Conservation (phyloP, 2,113 vertebrate genomes). For the Anseranas semipalmata region DNA sequence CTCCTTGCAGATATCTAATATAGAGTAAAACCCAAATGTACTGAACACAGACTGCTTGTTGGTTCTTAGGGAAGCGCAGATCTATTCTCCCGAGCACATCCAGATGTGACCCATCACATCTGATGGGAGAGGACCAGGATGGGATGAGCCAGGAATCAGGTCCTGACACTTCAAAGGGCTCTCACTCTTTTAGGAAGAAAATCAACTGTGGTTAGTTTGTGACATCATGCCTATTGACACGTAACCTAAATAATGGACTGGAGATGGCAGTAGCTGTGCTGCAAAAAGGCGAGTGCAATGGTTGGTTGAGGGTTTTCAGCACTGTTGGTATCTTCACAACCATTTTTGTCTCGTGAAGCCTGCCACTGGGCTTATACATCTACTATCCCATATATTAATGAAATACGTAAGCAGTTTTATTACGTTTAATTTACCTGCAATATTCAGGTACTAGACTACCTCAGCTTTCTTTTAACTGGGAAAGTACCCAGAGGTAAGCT, state of each 20-base stretch:
- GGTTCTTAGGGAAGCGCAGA: not conserved
- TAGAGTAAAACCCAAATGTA: not conserved
- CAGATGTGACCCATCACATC: too few species aligned
- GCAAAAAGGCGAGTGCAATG: not conserved
- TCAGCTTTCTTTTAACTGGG: not conserved
- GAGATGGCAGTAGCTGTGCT: not conserved
- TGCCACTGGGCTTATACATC: not conserved
- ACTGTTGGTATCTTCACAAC: not conserved
- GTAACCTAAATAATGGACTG: not conserved
- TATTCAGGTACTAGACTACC: not conserved
- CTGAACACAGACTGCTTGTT: not conserved
- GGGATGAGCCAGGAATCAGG: too few species aligned
- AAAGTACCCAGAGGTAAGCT: not conserved
- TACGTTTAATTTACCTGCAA: not conserved
- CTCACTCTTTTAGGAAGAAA: not conserved
- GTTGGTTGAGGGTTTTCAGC: not conserved
- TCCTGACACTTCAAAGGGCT: not conserved
- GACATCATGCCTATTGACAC: not conserved
- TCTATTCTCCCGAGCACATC: not conserved
- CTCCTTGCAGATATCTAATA: not conserved
- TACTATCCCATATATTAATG: not conserved
- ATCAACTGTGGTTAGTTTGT: not conserved
- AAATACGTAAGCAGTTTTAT: not conserved
- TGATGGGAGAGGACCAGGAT: too few species aligned
- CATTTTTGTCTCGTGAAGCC: not conserved